Evolutionary conservation across 2,888 invertebrate genomes (phyloP).

Genomic region (Eilema sororculum): DNA sequence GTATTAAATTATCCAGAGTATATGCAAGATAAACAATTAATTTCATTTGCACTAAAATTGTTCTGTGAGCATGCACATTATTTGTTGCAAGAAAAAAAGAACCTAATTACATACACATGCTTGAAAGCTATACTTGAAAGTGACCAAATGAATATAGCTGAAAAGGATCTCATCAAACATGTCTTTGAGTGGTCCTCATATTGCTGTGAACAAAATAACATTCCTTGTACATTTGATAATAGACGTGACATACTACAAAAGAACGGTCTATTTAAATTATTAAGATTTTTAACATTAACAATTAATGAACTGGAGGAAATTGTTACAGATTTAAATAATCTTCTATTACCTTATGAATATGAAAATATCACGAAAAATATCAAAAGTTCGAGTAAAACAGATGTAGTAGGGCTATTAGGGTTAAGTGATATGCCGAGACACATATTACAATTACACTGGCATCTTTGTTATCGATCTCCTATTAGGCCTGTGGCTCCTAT

Average conservation of each 20-base stretch:
- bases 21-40: conserved; percentile 85
- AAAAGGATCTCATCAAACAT: conserved; percentile 84
- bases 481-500: conserved; percentile 77
- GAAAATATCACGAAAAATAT: conserved; percentile 58
- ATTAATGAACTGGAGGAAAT: conserved; percentile 76
- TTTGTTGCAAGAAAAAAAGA: conserved; percentile 81
- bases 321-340: conserved; percentile 64
- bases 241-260: conserved; percentile 76
- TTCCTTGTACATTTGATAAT: conserved; percentile 74
- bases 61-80: conserved; percentile 86
- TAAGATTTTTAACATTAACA: conserved; percentile 77
- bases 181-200: conserved; percentile 85
- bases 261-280: conserved; percentile 75
- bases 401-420: conserved; percentile 42
- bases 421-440: conserved; percentile 60
- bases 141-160: conserved; percentile 81
- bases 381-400: conserved; percentile 44
- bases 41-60: conserved; percentile 84
- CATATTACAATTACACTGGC: conserved; percentile 72
- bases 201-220: conserved; percentile 80
- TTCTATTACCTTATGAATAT: conserved; percentile 70
- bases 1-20: conserved; percentile 88
- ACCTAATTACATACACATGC: conserved; percentile 81
- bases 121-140: conserved; percentile 82
- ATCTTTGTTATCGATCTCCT: conserved; percentile 75